Percentiles rank a stretch among this genome's conserved stretches.
These are phyloP conservation scores for Cottoperca gobio DNA, from an alignment of 2,797 vertebrate species.

Conservation along the genomic window DNA sequence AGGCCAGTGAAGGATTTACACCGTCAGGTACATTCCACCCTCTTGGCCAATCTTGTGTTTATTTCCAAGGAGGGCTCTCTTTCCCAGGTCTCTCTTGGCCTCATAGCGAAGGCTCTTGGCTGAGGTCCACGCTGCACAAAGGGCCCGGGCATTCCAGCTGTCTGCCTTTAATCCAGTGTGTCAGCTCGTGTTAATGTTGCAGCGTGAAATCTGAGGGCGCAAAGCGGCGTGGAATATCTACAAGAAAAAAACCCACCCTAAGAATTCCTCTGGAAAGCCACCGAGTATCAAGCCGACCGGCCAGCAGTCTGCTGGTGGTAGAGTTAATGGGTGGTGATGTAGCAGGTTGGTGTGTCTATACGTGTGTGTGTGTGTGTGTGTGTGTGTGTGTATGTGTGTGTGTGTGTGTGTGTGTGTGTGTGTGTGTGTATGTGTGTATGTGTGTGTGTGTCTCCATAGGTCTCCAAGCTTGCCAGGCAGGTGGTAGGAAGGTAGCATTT, in stretches of 20 bases:
- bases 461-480: conserved; percentile 22
- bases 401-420: too few species aligned
- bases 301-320: conserved; percentile 69
- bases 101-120: conserved; percentile 93
- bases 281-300: conserved; percentile 49
- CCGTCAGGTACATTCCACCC: conserved; percentile 80
- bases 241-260: conserved; percentile 87
- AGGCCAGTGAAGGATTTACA: conserved; percentile 59
- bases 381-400: not conserved
- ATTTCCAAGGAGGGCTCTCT: conserved; percentile 82
- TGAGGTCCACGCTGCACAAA: conserved; percentile 94
- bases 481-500: conserved; percentile 43
- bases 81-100: conserved; percentile 90
- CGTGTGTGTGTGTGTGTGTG: not conserved
- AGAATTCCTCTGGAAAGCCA: conserved; percentile 92
- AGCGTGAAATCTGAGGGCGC: conserved; percentile 96
- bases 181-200: conserved; percentile 99
- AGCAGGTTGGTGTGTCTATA: conserved; percentile 27
- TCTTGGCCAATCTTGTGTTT: conserved; percentile 79
- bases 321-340: conserved; percentile 81
- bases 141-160: conserved; percentile 97
- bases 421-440: too few species aligned
- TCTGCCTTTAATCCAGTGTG: conserved; percentile 99
- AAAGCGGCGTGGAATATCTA: conserved; percentile 94
- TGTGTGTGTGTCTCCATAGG: not conserved